Percentiles rank a stretch among this genome's conserved stretches.
Conservation (phyloP, 2,797 vertebrate genomes). For the Perodicticus potto region DNA sequence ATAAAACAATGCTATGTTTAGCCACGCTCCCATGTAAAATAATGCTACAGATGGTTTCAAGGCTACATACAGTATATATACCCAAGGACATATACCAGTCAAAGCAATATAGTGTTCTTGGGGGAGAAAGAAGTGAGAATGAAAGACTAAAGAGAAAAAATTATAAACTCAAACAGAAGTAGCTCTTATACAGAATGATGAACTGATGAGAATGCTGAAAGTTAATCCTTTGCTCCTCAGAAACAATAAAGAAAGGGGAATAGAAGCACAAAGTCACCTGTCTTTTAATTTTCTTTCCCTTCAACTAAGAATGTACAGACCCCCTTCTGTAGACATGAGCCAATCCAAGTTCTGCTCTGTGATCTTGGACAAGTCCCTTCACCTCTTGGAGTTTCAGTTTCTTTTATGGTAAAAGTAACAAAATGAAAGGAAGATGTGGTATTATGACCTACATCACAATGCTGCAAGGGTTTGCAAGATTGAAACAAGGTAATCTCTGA, state of each 20-base stretch:
- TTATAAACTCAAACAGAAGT: not conserved
- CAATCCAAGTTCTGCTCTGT: not conserved
- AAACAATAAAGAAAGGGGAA: not conserved
- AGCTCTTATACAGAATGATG: not conserved
- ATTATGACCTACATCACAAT: too few species aligned
- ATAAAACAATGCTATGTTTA: not conserved
- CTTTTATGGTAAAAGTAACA: constrained; percentile 13
- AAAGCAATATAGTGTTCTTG: not conserved
- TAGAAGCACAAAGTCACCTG: not conserved
- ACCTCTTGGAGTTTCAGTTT: not conserved
- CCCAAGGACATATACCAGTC: not conserved
- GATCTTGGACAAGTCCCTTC: not conserved
- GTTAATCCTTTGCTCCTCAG: not conserved
- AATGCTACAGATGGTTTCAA: not conserved
- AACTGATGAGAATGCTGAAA: not conserved
- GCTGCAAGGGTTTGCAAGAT: not conserved
- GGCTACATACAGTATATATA: not conserved
- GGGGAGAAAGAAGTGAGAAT: not conserved
- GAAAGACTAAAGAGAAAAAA: not conserved
- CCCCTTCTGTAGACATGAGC: not conserved
- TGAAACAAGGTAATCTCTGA: not conserved
- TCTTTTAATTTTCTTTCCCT: constrained; percentile 27
- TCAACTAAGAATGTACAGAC: not conserved
- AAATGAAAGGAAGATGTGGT: not conserved
- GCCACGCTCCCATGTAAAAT: not conserved